phyloP scores from a whole-genome alignment of 2,113 vertebrate genomes.

The Scortum barcoo region DNA sequence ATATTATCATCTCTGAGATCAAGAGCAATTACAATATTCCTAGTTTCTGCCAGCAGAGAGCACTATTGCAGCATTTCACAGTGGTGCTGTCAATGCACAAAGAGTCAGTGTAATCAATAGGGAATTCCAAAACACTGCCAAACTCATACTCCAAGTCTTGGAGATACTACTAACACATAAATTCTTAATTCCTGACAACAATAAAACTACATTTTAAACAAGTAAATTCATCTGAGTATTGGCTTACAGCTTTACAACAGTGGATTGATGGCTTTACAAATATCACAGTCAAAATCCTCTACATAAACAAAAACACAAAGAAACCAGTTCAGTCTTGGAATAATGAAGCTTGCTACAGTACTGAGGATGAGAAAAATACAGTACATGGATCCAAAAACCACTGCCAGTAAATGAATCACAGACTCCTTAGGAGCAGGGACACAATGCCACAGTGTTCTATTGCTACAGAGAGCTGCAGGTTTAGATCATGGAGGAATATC shows the following conservation, averaged over 20 bases:
- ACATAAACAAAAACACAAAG: conserved; percentile 48
- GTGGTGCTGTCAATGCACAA: conserved; percentile 24
- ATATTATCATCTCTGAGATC: neutral
- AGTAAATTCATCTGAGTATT: conserved; percentile 14
- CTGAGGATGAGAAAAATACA: conserved; percentile 67
- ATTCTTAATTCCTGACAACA: conserved; percentile 36
- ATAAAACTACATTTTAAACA: conserved; percentile 23
- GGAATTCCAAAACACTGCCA: conserved; percentile 51
- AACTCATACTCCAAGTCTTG: conserved; percentile 24
- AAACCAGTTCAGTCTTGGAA: conserved; percentile 49
- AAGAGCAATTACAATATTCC: conserved; percentile 22
- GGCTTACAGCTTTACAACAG: conserved; percentile 15
- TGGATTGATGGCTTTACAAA: conserved; percentile 17
- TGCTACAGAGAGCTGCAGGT: conserved; percentile 72
- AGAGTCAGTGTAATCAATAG: conserved; percentile 44
- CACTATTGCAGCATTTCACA: conserved; percentile 72
- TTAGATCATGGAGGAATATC: conserved; percentile 82
- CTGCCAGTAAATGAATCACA: conserved; percentile 79
- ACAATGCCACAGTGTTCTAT: conserved; percentile 79
- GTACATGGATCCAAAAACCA: conserved; percentile 59
- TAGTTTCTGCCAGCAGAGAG: conserved; percentile 78
- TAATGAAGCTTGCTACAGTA: conserved; percentile 47
- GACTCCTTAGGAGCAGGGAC: conserved; percentile 66
- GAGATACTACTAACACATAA: conserved; percentile 40
- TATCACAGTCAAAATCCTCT: conserved; percentile 29